These are phyloP conservation scores for Slavum lentiscoides DNA, from an alignment of 2,888 invertebrate genomes.

Conservation along the genomic window DNA sequence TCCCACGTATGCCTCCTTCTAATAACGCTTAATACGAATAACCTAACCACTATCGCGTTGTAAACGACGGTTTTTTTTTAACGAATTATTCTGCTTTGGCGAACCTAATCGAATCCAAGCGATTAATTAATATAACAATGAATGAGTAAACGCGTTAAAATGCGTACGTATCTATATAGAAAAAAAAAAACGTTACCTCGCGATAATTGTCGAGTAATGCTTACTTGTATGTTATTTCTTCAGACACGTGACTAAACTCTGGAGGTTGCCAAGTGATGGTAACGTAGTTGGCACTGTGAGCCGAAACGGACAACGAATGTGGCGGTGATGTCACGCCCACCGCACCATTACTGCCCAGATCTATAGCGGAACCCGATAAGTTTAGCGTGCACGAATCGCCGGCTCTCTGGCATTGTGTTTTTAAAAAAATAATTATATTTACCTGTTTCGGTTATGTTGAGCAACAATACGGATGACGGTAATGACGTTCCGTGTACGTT, in stretches of 20 bases:
- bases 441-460: slow-evolving; percentile 70
- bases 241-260: slow-evolving; percentile 78
- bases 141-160: neutral
- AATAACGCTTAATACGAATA: too few relatives aligned
- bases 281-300: slow-evolving; percentile 81
- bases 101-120: neutral
- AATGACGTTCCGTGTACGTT: slow-evolving; percentile 79
- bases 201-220: slow-evolving; percentile 54
- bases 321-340: slow-evolving; percentile 79
- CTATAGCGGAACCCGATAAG: slow-evolving; percentile 55
- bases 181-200: too few relatives aligned
- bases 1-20: neutral
- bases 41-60: too few relatives aligned
- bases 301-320: slow-evolving; percentile 75
- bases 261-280: slow-evolving; percentile 84
- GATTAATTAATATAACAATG: too few relatives aligned
- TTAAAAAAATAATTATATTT: slow-evolving; percentile 30
- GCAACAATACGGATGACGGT: slow-evolving; percentile 77
- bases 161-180: neutral
- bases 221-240: slow-evolving; percentile 75
- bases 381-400: neutral
- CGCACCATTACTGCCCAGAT: slow-evolving; percentile 61
- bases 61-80: neutral
- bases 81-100: neutral
- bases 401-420: too few relatives aligned